phyloP scores from a whole-genome alignment of 2,797 vertebrate species.

The Acipenser oxyrinchus region DNA sequence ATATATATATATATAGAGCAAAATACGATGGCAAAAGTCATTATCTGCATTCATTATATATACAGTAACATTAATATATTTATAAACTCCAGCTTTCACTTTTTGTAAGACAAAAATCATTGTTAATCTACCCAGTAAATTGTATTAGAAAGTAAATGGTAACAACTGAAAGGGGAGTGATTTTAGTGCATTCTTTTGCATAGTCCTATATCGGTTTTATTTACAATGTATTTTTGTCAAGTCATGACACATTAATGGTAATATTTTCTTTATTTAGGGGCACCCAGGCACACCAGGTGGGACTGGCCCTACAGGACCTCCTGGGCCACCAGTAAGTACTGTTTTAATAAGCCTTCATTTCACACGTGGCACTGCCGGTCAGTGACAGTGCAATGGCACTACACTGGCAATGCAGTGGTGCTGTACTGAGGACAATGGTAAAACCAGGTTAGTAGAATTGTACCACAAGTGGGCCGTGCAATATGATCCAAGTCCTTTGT shows the following conservation, averaged over 20 bases:
- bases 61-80: too few relatives aligned
- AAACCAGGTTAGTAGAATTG: neutral
- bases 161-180: constrained; percentile 11
- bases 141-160: constrained; percentile 22
- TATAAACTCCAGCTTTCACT: neutral
- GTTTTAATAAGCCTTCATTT: neutral
- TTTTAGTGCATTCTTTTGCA: constrained; percentile 17
- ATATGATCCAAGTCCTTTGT: too few relatives aligned
- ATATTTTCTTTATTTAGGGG: constrained; percentile 56
- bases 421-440: constrained; percentile 1
- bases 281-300: constrained; percentile 76
- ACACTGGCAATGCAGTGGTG: neutral
- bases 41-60: too few relatives aligned
- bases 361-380: neutral
- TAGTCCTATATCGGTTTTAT: neutral
- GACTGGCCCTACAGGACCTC: constrained; percentile 61
- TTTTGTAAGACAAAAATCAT: constrained; percentile 21
- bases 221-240: constrained; percentile 8
- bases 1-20: too few relatives aligned
- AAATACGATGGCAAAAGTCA: too few relatives aligned
- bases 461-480: neutral
- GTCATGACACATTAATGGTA: constrained; percentile 15
- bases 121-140: constrained; percentile 3
- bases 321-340: constrained; percentile 75
- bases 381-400: neutral